These are phyloP conservation scores for Drosophila nasuta DNA, from an alignment of 1,140 invertebrate species.

Conservation along the genomic window DNA sequence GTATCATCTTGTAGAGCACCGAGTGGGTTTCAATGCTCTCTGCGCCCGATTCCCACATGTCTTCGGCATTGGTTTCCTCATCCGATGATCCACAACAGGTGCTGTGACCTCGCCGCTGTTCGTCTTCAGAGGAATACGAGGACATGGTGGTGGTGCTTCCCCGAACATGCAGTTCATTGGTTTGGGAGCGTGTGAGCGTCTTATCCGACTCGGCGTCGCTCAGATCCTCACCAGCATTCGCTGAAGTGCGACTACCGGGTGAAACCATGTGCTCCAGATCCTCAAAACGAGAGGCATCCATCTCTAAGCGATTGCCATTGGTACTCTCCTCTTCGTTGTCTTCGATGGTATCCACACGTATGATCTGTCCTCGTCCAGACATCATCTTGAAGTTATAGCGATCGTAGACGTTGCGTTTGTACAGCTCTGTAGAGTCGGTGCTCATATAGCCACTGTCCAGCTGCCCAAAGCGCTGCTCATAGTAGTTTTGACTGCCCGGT, in stretches of 20 bases:
- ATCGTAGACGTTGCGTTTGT: conserved; percentile 82
- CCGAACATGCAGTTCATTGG: conserved; percentile 58
- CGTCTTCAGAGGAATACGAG: conserved; percentile 72
- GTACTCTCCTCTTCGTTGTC: conserved; percentile 76
- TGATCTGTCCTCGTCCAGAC: conserved; percentile 68
- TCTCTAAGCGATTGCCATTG: conserved; percentile 45
- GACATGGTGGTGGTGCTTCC: conserved; percentile 58
- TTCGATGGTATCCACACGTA: conserved; percentile 80
- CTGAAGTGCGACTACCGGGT: conserved; percentile 38
- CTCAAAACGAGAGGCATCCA: conserved; percentile 66
- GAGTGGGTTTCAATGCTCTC: conserved; percentile 94
- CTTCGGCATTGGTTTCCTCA: conserved; percentile 90
- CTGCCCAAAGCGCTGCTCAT: conserved; percentile 80
- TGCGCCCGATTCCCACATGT: conserved; percentile 92
- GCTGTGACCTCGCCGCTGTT: conserved; percentile 60
- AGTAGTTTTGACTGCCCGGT: conserved; percentile 71
- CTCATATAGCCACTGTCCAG: conserved; percentile 91
- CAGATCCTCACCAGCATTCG: conserved; percentile 39
- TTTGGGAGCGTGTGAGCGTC: conserved; percentile 65
- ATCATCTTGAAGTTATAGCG: conserved; percentile 82
- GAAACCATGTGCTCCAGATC: conserved; percentile 81
- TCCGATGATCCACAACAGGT: conserved; percentile 85
- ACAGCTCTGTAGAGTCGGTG: conserved; percentile 88
- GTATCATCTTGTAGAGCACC: conserved; percentile 90
- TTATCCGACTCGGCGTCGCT: conserved; percentile 81